These are phyloP conservation scores for Hipposideros armiger DNA, from an alignment of 2,113 vertebrate genomes.

Conservation along the genomic window DNA sequence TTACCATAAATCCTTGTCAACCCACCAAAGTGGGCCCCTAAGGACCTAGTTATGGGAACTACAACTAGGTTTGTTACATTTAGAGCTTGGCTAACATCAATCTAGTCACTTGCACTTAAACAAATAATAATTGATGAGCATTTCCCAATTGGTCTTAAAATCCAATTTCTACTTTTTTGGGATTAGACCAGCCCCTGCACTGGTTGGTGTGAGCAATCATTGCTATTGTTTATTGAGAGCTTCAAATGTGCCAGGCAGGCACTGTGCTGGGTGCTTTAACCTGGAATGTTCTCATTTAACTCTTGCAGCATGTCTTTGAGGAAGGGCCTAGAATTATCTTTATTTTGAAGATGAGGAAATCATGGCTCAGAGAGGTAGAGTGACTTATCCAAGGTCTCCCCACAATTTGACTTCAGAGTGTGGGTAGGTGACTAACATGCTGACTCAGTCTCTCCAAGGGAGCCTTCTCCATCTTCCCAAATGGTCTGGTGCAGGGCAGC, in stretches of 20 bases:
- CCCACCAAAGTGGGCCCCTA: neutral
- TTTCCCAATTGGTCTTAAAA: constrained; percentile 62
- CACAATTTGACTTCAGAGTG: neutral
- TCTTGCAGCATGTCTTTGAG: neutral
- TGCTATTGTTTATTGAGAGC: neutral
- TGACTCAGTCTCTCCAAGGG: neutral
- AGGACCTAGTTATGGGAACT: constrained; percentile 62
- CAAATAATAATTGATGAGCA: constrained; percentile 55
- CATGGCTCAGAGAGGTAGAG: neutral
- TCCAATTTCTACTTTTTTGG: constrained; percentile 13
- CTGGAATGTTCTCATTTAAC: neutral
- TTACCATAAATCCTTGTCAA: constrained; percentile 18
- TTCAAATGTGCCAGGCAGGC: neutral
- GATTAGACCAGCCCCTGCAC: neutral
- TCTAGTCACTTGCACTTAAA: constrained; percentile 54
- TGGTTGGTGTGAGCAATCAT: neutral
- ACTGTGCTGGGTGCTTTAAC: neutral
- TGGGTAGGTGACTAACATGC: no score
- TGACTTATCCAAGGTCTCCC: neutral
- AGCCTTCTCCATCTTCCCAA: neutral
- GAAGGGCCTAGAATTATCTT: neutral
- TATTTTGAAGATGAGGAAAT: constrained; percentile 24
- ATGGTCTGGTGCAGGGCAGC: neutral
- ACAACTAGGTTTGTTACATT: constrained; percentile 38
- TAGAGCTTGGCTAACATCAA: neutral